A percentile compares a stretch with the other conserved stretches of the same genome.
These are phyloP conservation scores for Antitype chi DNA, from an alignment of 2,888 invertebrate species.

Conservation along the genomic window DNA sequence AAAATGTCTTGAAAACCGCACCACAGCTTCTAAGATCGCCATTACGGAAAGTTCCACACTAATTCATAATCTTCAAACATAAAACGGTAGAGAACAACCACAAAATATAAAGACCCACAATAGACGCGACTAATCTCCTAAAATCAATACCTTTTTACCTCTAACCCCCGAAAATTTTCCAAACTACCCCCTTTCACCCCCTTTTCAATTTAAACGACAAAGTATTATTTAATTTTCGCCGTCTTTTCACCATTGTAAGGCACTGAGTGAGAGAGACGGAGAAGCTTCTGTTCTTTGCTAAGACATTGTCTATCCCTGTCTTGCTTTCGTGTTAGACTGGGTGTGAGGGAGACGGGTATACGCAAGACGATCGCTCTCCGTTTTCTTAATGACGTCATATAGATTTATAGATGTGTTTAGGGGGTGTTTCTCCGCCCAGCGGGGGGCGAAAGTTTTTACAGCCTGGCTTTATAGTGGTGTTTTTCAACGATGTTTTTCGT, in stretches of 20 bases:
- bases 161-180: slow-evolving; percentile 86
- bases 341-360: slow-evolving; percentile 81
- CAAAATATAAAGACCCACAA: slow-evolving; percentile 69
- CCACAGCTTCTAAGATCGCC: slow-evolving; percentile 8
- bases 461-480: slow-evolving; percentile 75
- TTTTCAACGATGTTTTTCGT: slow-evolving; percentile 66
- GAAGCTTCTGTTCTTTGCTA: slow-evolving; percentile 78
- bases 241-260: slow-evolving; percentile 90
- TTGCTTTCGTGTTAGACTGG: slow-evolving; percentile 69
- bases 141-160: slow-evolving; percentile 90
- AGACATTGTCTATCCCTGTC: slow-evolving; percentile 81
- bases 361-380: slow-evolving; percentile 84
- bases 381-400: slow-evolving; percentile 90
- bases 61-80: slow-evolving; percentile 59
- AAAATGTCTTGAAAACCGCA: slow-evolving; percentile 40
- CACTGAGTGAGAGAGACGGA: slow-evolving; percentile 78
- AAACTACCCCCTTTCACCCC: slow-evolving; percentile 79
- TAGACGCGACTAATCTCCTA: slow-evolving; percentile 83
- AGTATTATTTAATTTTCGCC: slow-evolving; percentile 90
- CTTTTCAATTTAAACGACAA: slow-evolving; percentile 89
- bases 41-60: slow-evolving; percentile 27
- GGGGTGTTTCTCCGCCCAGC: slow-evolving; percentile 72
- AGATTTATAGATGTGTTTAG: slow-evolving; percentile 88
- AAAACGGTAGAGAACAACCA: slow-evolving; percentile 56
- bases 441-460: slow-evolving; percentile 84